These are phyloP conservation scores for Tachystola acroxantha DNA, from an alignment of 2,888 invertebrate genomes.

Conservation along the genomic window DNA sequence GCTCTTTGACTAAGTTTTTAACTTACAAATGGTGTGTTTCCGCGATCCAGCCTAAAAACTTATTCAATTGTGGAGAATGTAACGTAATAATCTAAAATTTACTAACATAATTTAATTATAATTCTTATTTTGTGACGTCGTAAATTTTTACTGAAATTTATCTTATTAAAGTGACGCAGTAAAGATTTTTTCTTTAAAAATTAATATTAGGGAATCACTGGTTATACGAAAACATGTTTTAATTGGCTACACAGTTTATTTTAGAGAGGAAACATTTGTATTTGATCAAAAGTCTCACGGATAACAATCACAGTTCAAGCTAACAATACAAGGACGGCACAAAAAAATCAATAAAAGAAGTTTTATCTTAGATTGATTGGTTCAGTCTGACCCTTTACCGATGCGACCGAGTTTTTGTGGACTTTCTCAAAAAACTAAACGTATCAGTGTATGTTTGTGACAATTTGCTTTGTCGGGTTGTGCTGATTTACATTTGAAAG, in stretches of 20 bases:
- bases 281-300: conserved; percentile 51
- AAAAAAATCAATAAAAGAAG: conserved; percentile 63
- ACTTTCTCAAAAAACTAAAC: conserved; percentile 67
- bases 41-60: too few species aligned
- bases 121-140: too few species aligned
- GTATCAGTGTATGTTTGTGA: conserved; percentile 78
- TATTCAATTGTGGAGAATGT: too few species aligned
- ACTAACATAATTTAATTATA: too few species aligned
- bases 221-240: neutral
- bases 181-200: too few species aligned
- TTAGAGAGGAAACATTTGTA: conserved; percentile 38
- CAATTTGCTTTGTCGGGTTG: conserved; percentile 78
- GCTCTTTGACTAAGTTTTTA: too few species aligned
- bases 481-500: conserved; percentile 75
- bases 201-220: too few species aligned
- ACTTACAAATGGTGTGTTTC: too few species aligned
- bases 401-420: conserved; percentile 61
- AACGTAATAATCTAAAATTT: too few species aligned
- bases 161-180: too few species aligned
- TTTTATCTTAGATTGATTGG: conserved; percentile 75
- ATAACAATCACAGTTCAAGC: conserved; percentile 60
- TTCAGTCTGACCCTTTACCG: conserved; percentile 69
- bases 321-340: conserved; percentile 39
- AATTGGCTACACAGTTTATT: neutral
- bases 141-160: too few species aligned